Evolutionary conservation across 2,888 invertebrate species (phyloP).

Genomic region (Drosophila testacea): DNA sequence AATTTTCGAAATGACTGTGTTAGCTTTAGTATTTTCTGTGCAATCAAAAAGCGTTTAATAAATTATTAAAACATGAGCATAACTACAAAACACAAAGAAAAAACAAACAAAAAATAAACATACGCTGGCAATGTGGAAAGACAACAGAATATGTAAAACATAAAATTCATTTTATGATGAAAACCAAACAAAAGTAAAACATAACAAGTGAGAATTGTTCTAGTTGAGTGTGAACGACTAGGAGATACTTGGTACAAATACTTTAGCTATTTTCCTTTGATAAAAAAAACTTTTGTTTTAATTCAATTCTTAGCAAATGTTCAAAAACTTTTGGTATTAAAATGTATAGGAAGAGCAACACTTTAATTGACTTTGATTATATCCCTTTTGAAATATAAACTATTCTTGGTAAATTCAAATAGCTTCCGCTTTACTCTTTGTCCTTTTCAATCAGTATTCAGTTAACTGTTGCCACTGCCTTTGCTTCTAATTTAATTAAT

Average conservation of each 20-base stretch:
- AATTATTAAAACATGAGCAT: conserved; percentile 36
- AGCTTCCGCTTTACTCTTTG: not conserved
- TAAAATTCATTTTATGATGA: conserved; percentile 47
- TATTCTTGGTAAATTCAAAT: not conserved
- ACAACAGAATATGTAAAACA: conserved; percentile 39
- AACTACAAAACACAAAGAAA: conserved; percentile 15
- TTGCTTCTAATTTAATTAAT: conserved; percentile 67
- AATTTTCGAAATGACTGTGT: conserved; percentile 2
- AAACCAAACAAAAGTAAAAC: conserved; percentile 40
- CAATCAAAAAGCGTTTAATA: conserved; percentile 42
- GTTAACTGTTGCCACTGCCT: conserved; percentile 54
- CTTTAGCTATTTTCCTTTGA: not conserved
- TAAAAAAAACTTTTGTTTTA: not conserved
- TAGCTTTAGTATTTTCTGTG: conserved; percentile 1
- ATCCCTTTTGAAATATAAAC: not conserved
- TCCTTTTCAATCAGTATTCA: conserved; percentile 7
- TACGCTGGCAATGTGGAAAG: conserved; percentile 30
- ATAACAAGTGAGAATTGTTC: not conserved
- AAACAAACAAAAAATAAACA: conserved; percentile 24
- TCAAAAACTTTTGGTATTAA: not conserved
- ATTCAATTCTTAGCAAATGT: not conserved
- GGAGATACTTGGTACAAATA: not conserved
- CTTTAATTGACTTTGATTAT: not conserved
- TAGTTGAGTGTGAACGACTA: not conserved
- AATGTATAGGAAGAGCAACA: not conserved